Evolutionary conservation across 1,140 invertebrate genomes (phyloP).

Genomic region (Patella vulgata): DNA sequence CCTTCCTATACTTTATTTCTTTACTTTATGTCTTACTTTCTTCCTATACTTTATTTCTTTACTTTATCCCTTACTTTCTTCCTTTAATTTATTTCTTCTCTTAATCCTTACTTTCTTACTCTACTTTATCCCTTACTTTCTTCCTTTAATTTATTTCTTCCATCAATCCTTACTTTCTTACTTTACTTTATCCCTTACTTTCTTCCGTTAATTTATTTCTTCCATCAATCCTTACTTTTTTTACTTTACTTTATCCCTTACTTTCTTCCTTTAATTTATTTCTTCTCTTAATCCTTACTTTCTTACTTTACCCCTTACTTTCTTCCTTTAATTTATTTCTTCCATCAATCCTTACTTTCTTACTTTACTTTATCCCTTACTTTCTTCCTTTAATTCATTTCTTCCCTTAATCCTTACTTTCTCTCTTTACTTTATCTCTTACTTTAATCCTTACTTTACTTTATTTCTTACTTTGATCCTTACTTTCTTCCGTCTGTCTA

Average conservation of each 20-base stretch:
- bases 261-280: conserved; percentile 1
- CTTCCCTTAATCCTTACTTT: background rate
- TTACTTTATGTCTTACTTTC: background rate
- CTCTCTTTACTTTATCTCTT: conserved; percentile 1
- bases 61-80: background rate
- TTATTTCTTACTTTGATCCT: background rate
- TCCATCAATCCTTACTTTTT: conserved; percentile 1
- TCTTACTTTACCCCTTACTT: background rate
- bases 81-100: conserved; percentile 1
- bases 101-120: background rate
- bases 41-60: conserved; percentile 4
- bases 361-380: background rate
- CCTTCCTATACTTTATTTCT: conserved; percentile 9
- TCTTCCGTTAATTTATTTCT: background rate
- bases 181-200: background rate
- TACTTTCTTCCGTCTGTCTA: background rate
- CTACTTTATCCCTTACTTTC: background rate
- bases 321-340: background rate
- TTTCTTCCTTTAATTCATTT: background rate
- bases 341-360: background rate
- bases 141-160: background rate
- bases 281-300: background rate
- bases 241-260: background rate
- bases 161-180: background rate
- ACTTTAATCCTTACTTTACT: background rate